These are phyloP conservation scores for Ranitomeya variabilis DNA, from an alignment of 2,113 vertebrate genomes.

Conservation along the genomic window DNA sequence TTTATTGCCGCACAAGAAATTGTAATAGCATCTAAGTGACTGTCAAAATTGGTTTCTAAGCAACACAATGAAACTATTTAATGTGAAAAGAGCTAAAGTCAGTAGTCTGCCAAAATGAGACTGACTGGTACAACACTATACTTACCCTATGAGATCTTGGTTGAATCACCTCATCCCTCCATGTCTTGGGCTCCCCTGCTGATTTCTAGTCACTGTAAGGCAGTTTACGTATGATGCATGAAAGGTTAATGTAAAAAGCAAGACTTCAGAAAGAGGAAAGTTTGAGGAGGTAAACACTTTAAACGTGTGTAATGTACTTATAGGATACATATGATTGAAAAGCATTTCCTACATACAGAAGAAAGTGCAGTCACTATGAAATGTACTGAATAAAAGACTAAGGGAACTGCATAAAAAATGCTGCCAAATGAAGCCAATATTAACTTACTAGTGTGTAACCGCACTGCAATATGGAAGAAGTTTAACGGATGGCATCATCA, in stretches of 20 bases:
- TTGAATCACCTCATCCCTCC: slow-evolving; percentile 34
- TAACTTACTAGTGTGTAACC: too few relatives aligned
- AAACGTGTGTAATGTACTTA: neutral
- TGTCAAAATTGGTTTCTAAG: slow-evolving; percentile 26
- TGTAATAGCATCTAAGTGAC: neutral
- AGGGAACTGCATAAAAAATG: neutral
- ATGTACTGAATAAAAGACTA: neutral
- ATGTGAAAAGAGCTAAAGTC: slow-evolving; percentile 34
- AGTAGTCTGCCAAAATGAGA: slow-evolving; percentile 1
- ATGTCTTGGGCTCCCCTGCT: neutral
- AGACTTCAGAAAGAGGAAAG: neutral
- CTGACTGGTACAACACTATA: slow-evolving; percentile 21
- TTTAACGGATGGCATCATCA: too few relatives aligned
- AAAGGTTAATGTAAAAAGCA: slow-evolving; percentile 24
- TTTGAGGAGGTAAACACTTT: neutral
- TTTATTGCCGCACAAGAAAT: neutral
- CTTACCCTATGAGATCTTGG: slow-evolving; percentile 7
- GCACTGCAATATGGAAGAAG: too few relatives aligned
- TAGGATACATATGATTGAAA: neutral
- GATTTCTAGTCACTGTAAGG: slow-evolving; percentile 29
- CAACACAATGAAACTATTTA: slow-evolving; percentile 30
- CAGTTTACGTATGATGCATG: neutral
- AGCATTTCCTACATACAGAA: neutral
- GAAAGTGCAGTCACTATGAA: neutral
- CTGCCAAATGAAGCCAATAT: too few relatives aligned